Evolutionary conservation across 2,888 invertebrate genomes (phyloP).

Genomic region (Acholoe squamosa): DNA sequence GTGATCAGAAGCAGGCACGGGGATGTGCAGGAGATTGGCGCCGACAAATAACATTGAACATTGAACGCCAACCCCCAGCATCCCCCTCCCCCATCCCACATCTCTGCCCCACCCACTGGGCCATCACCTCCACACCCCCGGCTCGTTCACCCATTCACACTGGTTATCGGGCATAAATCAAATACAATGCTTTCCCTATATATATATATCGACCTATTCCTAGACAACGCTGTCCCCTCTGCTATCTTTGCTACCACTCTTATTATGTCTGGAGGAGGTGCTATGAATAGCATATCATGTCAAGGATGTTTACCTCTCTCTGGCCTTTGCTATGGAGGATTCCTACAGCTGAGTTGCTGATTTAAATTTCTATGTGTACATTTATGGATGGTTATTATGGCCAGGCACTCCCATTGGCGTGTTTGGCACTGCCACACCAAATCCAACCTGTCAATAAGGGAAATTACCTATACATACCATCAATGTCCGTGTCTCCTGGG

Average conservation of each 20-base stretch:
- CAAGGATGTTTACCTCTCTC: too few species aligned
- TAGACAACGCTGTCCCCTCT: background rate
- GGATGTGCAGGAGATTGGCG: background rate
- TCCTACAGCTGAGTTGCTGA: background rate
- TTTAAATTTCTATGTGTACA: background rate
- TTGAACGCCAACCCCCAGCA: background rate
- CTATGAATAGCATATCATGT: too few species aligned
- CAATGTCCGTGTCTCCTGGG: background rate
- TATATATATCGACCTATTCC: background rate
- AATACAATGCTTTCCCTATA: background rate
- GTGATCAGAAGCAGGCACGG: background rate
- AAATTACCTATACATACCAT: slow-evolving; percentile 13
- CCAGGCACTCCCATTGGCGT: background rate
- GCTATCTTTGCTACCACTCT: background rate
- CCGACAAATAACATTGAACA: slow-evolving; percentile 20
- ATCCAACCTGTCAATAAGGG: slow-evolving; percentile 25
- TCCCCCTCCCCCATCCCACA: background rate
- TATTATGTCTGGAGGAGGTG: too few species aligned
- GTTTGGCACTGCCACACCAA: background rate
- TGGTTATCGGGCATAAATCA: background rate
- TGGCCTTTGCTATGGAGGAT: too few species aligned
- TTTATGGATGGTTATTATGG: background rate
- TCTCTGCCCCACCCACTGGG: background rate
- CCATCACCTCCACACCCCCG: background rate
- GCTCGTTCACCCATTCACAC: background rate